Conservation (phyloP, 2,797 vertebrate genomes). For the Lithobates sylvaticus region DNA sequence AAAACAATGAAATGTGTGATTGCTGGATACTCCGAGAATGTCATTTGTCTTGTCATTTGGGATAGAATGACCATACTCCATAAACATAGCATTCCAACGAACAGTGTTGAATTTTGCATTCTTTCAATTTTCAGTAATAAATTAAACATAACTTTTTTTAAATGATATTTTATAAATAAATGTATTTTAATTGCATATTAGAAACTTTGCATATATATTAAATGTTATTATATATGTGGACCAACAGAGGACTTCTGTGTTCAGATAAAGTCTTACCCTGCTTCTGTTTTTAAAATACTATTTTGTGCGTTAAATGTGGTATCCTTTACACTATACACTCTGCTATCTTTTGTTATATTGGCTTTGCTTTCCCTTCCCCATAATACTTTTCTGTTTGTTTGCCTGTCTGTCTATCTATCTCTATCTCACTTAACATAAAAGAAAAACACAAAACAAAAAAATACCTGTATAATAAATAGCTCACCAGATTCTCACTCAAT, state of each 20-base stretch:
- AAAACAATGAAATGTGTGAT: conserved; percentile 70
- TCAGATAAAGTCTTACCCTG: background rate
- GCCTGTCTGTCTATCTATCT: too few relatives aligned
- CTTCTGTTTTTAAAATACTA: background rate
- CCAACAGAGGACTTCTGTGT: too few relatives aligned
- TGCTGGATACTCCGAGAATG: conserved; percentile 66
- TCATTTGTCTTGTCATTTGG: conserved; percentile 73
- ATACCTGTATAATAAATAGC: too few relatives aligned
- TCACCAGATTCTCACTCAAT: too few relatives aligned
- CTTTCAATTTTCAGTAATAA: background rate
- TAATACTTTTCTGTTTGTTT: too few relatives aligned
- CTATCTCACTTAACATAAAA: too few relatives aligned
- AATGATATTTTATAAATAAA: too few relatives aligned
- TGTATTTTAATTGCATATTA: background rate
- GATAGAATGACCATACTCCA: conserved; percentile 60
- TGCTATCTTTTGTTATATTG: background rate
- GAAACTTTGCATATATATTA: background rate
- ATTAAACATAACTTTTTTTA: background rate
- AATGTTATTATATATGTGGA: background rate
- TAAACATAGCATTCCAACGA: conserved; percentile 1
- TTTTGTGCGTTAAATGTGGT: background rate
- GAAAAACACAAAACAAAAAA: too few relatives aligned
- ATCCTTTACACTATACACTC: background rate
- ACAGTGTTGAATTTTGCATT: background rate
- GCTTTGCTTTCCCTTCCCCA: too few relatives aligned